A percentile compares a stretch with the other conserved stretches of the same genome.
Conservation (phyloP, 1,140 invertebrate genomes). For the Tenebrio molitor region DNA sequence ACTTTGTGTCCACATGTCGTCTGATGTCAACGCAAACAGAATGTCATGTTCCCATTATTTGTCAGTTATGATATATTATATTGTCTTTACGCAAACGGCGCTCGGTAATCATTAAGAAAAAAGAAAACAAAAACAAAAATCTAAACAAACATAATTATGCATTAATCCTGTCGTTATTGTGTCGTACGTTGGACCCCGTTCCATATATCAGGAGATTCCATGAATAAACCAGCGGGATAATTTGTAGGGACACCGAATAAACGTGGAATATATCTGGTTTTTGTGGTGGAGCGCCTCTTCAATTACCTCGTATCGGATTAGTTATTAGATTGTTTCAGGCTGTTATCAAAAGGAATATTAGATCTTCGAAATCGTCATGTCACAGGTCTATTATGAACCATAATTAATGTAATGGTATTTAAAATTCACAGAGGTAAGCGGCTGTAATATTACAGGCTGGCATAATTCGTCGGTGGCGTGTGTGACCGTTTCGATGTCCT, state of each 20-base stretch:
- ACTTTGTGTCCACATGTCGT: conserved; percentile 23
- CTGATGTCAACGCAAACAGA: conserved; percentile 32
- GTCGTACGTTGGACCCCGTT: neutral
- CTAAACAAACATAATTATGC: conserved; percentile 5
- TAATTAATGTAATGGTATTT: conserved; percentile 38
- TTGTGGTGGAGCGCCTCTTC: conserved; percentile 6
- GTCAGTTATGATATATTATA: conserved; percentile 21
- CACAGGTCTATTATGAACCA: conserved; percentile 26
- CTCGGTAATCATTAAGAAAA: neutral
- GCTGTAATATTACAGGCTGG: conserved; percentile 32
- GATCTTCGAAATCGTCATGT: conserved; percentile 25
- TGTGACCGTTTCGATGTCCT: conserved; percentile 36
- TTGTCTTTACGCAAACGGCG: conserved; percentile 30
- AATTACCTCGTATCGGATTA: conserved; percentile 4
- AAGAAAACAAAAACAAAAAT: conserved; percentile 20
- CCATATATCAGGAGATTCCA: conserved; percentile 7
- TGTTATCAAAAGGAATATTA: conserved; percentile 37
- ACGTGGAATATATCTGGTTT: conserved; percentile 24
- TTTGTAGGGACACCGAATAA: conserved; percentile 5
- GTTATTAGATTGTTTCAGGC: conserved; percentile 12
- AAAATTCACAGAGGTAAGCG: conserved; percentile 40
- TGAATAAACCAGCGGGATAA: conserved; percentile 19
- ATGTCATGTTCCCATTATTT: conserved; percentile 36
- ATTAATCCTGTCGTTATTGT: conserved; percentile 5
- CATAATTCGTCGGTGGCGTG: conserved; percentile 36